These are phyloP conservation scores for Caenorhabditis sulstoni DNA, from an alignment of 2,888 invertebrate species.

Conservation along the genomic window DNA sequence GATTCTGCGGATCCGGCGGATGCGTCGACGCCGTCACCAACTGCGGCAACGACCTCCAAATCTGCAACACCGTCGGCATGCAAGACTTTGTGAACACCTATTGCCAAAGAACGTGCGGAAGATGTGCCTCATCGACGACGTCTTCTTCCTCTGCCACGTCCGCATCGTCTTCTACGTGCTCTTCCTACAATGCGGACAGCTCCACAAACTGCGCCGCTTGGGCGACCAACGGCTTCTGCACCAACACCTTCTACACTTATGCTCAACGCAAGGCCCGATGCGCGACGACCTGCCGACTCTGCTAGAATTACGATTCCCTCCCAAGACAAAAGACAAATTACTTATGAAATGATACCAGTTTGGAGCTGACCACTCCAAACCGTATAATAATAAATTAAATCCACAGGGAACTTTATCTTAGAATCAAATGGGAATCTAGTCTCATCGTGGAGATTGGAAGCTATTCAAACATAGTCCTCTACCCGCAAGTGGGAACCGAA, in stretches of 20 bases:
- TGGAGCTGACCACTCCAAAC: too few species aligned
- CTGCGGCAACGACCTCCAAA: conserved; percentile 56
- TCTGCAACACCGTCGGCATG: conserved; percentile 44
- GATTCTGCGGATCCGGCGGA: conserved; percentile 60
- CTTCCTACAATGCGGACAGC: conserved; percentile 38
- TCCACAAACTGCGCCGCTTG: conserved; percentile 32
- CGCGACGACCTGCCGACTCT: conserved; percentile 51
- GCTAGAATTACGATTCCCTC: conserved; percentile 15
- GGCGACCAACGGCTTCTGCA: conserved; percentile 57
- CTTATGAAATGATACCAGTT: too few species aligned
- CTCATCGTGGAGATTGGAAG: too few species aligned
- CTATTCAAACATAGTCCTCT: conserved; percentile 16
- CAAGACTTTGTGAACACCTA: conserved; percentile 50
- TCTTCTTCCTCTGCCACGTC: conserved; percentile 8
- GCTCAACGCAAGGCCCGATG: conserved; percentile 38
- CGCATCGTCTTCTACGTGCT: conserved; percentile 24
- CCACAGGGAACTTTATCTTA: too few species aligned
- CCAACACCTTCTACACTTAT: conserved; percentile 52
- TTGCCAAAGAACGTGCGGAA: conserved; percentile 68
- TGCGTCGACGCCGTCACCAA: conserved; percentile 61
- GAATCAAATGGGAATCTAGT: too few species aligned
- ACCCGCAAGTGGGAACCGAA: conserved; percentile 7
- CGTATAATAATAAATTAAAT: background rate
- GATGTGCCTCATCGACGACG: conserved; percentile 36
- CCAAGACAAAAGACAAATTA: conserved; percentile 1